Base-by-base conservation (phyloP, 2,797 vertebrate species). In the Anableps anableps region DNA sequence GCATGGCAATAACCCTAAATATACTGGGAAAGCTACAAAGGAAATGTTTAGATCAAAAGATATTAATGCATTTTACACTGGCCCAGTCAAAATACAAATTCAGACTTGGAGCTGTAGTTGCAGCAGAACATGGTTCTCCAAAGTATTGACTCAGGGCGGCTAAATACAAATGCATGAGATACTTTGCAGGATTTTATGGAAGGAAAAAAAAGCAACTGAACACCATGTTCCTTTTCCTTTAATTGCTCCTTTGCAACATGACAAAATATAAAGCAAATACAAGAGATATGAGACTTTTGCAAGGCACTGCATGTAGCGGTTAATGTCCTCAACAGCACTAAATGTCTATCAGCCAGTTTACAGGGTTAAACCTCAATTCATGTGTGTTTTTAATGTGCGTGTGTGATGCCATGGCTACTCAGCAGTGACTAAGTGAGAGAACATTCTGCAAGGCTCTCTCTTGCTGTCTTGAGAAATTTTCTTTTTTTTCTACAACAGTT, bases 351-450 rank as follows among this genome's bases (percentile, higher is more conserved):
- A 85, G 64, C 72, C 74, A 53, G 68, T 84, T 77, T 79, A 82
- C 86, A 84, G 77, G 62, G 72, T 83, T 83, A 76, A 80, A 72
- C 82, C 75, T 84, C 77, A 83, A 84, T 77, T 83, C 55, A 26
- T 80, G 72, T 48, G 77, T 76, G 73, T 76, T 51, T 47, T 84
- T 72, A 62, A 80, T 60, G 34, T 58, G 79, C 74, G 85, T 76
- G 85, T 73, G 72, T 80, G 55, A 53, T 75, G 82, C 84, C 85
- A 85, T 88, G 92, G 91, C 88, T 91, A 82, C 86, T 92, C 88
- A 90, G 86, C 77, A 38, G 89, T 94, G 92, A 94, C 88, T 95
- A 92, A 94, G 91, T 82, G 94, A 89, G 91, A 94, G 92, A 92
- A 94, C 92, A 93, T 94, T 94, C 90, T 91, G 89, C 89, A 87